These are phyloP conservation scores for Lateolabrax maculatus DNA, from an alignment of 2,797 vertebrate species.

Conservation along the genomic window DNA sequence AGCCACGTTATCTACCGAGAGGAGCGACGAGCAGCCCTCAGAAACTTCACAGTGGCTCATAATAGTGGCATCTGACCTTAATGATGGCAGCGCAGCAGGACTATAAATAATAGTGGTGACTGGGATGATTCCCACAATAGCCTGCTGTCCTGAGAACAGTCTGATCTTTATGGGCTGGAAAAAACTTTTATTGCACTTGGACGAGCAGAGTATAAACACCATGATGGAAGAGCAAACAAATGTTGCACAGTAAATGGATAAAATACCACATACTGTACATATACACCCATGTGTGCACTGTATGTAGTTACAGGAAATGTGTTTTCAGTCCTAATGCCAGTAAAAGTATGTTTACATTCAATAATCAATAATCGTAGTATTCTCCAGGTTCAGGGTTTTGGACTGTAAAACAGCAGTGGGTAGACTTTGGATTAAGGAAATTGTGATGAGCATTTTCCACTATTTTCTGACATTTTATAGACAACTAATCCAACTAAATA, in stretches of 20 bases:
- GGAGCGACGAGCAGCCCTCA: neutral
- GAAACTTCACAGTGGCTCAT: neutral
- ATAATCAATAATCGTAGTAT: too few species aligned
- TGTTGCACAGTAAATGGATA: neutral
- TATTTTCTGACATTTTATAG: neutral
- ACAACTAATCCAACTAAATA: neutral
- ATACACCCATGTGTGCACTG: neutral
- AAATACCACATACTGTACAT: too few species aligned
- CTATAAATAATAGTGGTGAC: conserved; percentile 44
- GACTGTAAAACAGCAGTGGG: neutral
- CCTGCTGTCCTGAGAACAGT: neutral
- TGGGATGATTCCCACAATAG: neutral
- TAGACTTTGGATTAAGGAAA: neutral
- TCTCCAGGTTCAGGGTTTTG: neutral
- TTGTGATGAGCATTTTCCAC: too few species aligned
- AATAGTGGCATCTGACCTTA: conserved; percentile 28
- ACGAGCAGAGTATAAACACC: neutral
- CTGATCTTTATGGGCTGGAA: neutral
- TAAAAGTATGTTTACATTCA: neutral
- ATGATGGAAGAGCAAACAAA: neutral
- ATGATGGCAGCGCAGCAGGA: conserved; percentile 9
- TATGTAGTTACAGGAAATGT: neutral
- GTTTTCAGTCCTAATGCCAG: neutral
- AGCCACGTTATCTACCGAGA: too few species aligned
- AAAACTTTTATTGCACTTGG: neutral